Base-by-base conservation (phyloP, 1,140 invertebrate genomes). In the Venturia canescens region DNA sequence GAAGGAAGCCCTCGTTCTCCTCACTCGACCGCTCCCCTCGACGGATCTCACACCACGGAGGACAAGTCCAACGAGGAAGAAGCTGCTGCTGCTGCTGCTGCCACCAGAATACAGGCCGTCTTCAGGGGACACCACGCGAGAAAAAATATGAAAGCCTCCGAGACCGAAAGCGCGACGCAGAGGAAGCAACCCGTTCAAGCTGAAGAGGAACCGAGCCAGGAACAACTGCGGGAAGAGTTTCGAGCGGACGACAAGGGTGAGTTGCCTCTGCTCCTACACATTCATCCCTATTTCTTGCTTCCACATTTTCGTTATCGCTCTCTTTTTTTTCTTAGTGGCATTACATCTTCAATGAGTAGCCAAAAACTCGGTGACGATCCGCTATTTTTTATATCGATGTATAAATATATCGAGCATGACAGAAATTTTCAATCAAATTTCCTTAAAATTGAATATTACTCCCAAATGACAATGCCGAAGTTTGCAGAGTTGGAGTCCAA, bases 151-250 rank as follows among this genome's bases (percentile, higher is more conserved):
- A 91, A 91, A 91, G 31, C 31, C 7, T 34, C 31, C 31, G 91
- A 93, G 82, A 88, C 87, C 79, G 88, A 90, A 88, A 89, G 88
- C 85, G 85, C 84, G 74, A 85, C 84, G 74, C 90, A 87, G 78
- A 83, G 86, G 86, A 90, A 89, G 83, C 89, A 82, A 80, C 83
- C 78, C 31, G 31, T 34, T 34, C 81, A 90, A 84, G 83, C 87
- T 7, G 57, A 78, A 78, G 92, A 93, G 34, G 94, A 95, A 88
- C 94, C 94, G 31, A 94, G 94, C 79, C 94, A 93, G 89, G 95
- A 95, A 84, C 93, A 96, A 88, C 92, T 96, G 78, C 94, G 96
- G 86, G 93, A 94, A 71, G 96, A 96, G 90, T 96, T 96, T 89
- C 92, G 94, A 82, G 92, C 94, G 79, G 95, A 96, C 90, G 96